Percentiles rank a stretch among this genome's conserved stretches.
These are phyloP conservation scores for Antheraea mylitta DNA, from an alignment of 1,140 invertebrate genomes.

Conservation along the genomic window DNA sequence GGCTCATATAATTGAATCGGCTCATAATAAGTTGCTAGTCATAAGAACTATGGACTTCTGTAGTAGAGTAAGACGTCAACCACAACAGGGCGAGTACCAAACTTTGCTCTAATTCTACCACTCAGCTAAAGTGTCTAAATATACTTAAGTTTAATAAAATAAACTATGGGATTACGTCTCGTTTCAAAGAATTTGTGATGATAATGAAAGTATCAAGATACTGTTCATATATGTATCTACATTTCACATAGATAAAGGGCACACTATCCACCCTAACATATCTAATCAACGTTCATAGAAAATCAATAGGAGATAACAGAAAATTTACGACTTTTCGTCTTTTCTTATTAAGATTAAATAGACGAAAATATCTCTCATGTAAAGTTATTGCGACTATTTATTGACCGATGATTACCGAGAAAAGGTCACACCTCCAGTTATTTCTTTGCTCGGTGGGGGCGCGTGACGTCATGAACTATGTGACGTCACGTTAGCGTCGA, in stretches of 20 bases:
- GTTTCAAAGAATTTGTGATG: too few species aligned
- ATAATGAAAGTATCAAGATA: too few species aligned
- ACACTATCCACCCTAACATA: not conserved
- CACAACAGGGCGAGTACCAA: too few species aligned
- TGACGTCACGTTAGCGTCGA: not conserved
- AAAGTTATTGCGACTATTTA: slow-evolving; percentile 29
- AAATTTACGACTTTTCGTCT: slow-evolving; percentile 22
- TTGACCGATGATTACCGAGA: slow-evolving; percentile 26
- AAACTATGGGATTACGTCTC: too few species aligned
- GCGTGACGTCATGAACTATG: slow-evolving; percentile 23
- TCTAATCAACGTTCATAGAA: slow-evolving; percentile 23
- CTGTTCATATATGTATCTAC: not conserved
- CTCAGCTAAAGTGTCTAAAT: too few species aligned
- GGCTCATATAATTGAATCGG: too few species aligned
- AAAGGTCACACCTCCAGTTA: slow-evolving; percentile 26
- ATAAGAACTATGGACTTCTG: too few species aligned
- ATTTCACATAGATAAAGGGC: not conserved
- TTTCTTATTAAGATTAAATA: slow-evolving; percentile 31
- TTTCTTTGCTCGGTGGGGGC: slow-evolving; percentile 22
- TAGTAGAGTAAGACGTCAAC: too few species aligned
- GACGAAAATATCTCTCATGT: slow-evolving; percentile 20
- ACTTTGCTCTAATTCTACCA: too few species aligned
- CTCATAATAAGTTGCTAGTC: too few species aligned
- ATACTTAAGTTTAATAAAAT: too few species aligned
- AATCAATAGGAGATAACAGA: slow-evolving; percentile 30